Evolutionary conservation across 2,888 invertebrate species (phyloP).

Genomic region (Apamea monoglypha): DNA sequence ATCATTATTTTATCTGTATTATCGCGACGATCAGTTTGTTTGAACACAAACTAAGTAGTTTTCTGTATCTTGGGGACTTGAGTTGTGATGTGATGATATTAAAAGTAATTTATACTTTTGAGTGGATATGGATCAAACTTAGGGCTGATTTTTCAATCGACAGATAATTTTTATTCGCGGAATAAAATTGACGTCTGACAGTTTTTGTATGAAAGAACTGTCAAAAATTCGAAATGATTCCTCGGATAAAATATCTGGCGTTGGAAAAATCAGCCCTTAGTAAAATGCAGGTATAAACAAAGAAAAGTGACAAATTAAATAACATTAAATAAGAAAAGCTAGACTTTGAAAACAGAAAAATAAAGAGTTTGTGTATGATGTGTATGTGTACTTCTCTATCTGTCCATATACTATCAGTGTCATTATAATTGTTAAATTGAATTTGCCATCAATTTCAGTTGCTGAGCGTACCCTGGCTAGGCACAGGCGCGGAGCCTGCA

Average conservation of each 20-base stretch:
- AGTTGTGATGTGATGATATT: background rate
- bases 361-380: background rate
- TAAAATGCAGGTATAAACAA: background rate
- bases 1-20: background rate
- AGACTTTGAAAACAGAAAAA: background rate
- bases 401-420: background rate
- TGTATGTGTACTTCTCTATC: background rate
- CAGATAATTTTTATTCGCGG: no score
- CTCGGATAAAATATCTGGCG: no score
- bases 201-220: no score
- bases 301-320: background rate
- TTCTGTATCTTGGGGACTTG: background rate
- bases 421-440: background rate
- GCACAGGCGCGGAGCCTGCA: conserved; percentile 78
- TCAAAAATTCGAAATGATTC: no score
- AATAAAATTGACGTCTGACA: no score
- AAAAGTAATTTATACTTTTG: background rate
- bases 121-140: background rate
- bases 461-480: conserved; percentile 72
- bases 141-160: no score
- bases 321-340: background rate
- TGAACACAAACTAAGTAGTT: background rate
- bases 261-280: no score
- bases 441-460: conserved; percentile 74
- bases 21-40: no score